Evolutionary conservation across 2,888 invertebrate species (phyloP).

Genomic region (Synergus umbraculus): DNA sequence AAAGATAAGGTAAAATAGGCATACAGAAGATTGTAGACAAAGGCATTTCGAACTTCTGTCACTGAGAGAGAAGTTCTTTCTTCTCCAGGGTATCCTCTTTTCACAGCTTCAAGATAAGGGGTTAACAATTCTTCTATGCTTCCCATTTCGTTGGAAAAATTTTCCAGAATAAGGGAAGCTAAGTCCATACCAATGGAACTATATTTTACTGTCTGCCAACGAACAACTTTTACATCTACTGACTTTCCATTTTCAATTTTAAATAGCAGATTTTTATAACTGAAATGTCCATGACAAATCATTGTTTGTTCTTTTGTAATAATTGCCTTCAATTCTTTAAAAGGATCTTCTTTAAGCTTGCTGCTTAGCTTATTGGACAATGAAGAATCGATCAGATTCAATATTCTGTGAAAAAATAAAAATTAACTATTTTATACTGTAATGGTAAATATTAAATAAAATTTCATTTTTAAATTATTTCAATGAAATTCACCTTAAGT

Average conservation of each 20-base stretch:
- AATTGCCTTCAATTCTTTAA: constrained; percentile 45
- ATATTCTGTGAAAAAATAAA: constrained; percentile 37
- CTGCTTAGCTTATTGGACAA: constrained; percentile 47
- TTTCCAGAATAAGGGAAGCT: constrained; percentile 56
- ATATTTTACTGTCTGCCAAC: constrained; percentile 69
- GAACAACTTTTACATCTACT: constrained; percentile 64
- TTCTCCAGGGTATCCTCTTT: constrained; percentile 32
- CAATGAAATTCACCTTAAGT: constrained; percentile 38
- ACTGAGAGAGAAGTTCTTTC: constrained; percentile 14
- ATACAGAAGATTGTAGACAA: constrained; percentile 26
- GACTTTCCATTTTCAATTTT: constrained; percentile 49
- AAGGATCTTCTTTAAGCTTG: constrained; percentile 47
- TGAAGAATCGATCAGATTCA: constrained; percentile 47
- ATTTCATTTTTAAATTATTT: not conserved
- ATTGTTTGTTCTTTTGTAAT: constrained; percentile 38
- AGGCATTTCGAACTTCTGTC: constrained; percentile 27
- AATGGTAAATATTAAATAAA: too few relatives aligned
- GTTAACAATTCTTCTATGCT: constrained; percentile 33
- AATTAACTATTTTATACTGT: constrained; percentile 18
- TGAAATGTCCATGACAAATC: constrained; percentile 54
- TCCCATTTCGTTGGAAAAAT: constrained; percentile 24
- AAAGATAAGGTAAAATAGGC: constrained; percentile 36
- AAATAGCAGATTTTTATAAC: constrained; percentile 47
- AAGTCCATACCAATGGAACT: constrained; percentile 67
- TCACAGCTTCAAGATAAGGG: constrained; percentile 43